Evolutionary conservation across 2,113 vertebrate genomes (phyloP), one percentile per base, ranked within the genome.

Genomic region (Podilymbus podiceps): DNA sequence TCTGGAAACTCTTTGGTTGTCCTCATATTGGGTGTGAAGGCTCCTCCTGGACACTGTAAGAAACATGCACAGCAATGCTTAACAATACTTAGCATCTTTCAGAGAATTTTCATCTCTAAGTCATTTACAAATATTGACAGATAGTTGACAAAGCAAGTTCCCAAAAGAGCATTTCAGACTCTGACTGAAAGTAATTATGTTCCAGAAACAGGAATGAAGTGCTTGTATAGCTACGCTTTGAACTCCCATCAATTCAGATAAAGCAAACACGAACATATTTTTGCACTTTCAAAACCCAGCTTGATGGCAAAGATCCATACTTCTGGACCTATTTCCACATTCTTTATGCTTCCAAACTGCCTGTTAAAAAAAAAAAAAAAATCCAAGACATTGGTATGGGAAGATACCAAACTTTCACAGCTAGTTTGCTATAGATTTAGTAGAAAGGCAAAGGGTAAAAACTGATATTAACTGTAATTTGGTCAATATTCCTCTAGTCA

Each of bases 1-100:
- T 99, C 99, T 24, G 99, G 99, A 93, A 99, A 99, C 95, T 99
- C 99, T 92, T 99, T 99, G 64, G 99, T 99, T 44, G 99, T 99
- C 59, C 98, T 89, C 92, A 99, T 98, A 59, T 99, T 99, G 47
- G 99, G 99, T 12, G 99, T 99, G 96, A 99, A 99, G 21, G 99
- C 99, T 96, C 99, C 99, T 58, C 99, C 99, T 0, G 99, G 99
- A 83, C 99, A 99, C 99, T 99, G 74, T 9, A 96, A 86, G 67
- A 79, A 95, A 71, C 33, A 79, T 16, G 56, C 52, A 85, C 22
- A 55, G 50, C 15, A 76, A 64, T 42, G 46, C 55, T 79, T 52
- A 92, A 55, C 63, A 79, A 30, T 8, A 18, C 7, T 62, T n/a
- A 22, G 6, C 33, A 77, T 5, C 42, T 40, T 68, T 73, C 59